Base-by-base conservation (phyloP, 1,140 invertebrate genomes). In the Rhopalosiphum maidis region DNA sequence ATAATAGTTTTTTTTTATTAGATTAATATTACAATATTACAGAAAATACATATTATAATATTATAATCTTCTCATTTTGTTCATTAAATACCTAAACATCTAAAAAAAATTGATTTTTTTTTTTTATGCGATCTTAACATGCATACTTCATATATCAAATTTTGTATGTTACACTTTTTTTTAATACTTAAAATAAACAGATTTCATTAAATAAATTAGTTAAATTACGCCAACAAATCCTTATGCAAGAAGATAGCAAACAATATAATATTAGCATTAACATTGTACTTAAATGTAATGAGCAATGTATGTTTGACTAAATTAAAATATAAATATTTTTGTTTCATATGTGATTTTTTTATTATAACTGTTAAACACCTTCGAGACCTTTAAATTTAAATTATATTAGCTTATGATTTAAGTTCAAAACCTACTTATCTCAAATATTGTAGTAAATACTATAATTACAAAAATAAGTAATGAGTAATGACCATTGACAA, bases 311-410 rank as follows among this genome's bases (percentile, higher is more conserved):
- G n/a, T 77, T 68, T 77, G 15, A 77, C 15, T 77, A 77, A n/a
- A 18, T 77, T n/a, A 77, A 77, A 77, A 77, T 77, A 77, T n/a
- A 77, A 77, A n/a, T 77, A 15, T 77, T 77, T 77, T 77, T 77
- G 60, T n/a, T 77, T 77, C 30, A 77, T n/a, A 35, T 77, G 60
- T 77, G 60, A 41, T 2, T 77, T 77, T 77, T 77, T 77, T 18
- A 77, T 77, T 77, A n/a, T 77, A 77, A n/a, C 30, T 77, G 60
- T n/a, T n/a, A 3, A n/a, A 77, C 18, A n/a, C n/a, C 60, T 77
- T 5, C 4, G 15, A 77, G 30, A 5, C n/a, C 15, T 77, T 77
- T n/a, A n/a, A 18, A 77, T 77, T n/a, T 18, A n/a, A 3, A 35
- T 77, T 4, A 77, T 35, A 6, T n/a, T n/a, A 77, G 15, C n/a